Base-by-base conservation (phyloP, 2,113 vertebrate species). In the Cranoglanis bouderius region DNA sequence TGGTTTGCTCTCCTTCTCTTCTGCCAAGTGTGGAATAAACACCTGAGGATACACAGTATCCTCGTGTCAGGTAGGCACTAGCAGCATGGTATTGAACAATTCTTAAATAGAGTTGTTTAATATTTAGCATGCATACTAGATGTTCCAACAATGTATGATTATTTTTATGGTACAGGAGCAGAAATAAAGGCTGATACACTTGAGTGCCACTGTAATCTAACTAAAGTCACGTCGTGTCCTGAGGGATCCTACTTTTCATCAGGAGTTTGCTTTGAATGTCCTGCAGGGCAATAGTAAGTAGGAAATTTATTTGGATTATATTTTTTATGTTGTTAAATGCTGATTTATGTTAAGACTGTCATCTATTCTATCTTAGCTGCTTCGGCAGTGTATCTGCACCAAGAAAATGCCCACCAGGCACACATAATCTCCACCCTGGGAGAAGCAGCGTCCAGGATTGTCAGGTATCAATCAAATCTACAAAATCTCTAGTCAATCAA, bases 281-380 rank as follows among this genome's bases (percentile, higher is more conserved):
- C 96, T 0, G 72, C 90, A 0, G 97, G 97, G 29, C 96, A 95
- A 93, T 96, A 96, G 97, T 98, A 94, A 96, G 97, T 93, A 72
- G 53, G 16, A 53, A 53, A 49, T 32, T 1, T 29, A 51, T 10
- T 51, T 63, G 53, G 19, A 40, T 78, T 4, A 29, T 63, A 67
- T 63, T 67, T 19, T 82, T 81, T 86, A 2, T 93, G 26, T 59
- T 40, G 4, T n/a, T 83, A 14, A 61, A 82, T 38, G 21, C 10
- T 67, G 38, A 86, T 26, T n/a, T 55, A 9, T 32, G 51, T 40
- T 29, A n/a, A 53, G 4, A 67, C 3, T 13, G 24, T 61, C 63
- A 57, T 80, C 3, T 84, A 26, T 84, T 80, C 19, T 85, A 38
- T 91, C n/a, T 35, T 84, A 98, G 97, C 90, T 97, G 95, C 74